phyloP scores from a whole-genome alignment of 2,113 vertebrate species.

The Bothrops jararaca region DNA sequence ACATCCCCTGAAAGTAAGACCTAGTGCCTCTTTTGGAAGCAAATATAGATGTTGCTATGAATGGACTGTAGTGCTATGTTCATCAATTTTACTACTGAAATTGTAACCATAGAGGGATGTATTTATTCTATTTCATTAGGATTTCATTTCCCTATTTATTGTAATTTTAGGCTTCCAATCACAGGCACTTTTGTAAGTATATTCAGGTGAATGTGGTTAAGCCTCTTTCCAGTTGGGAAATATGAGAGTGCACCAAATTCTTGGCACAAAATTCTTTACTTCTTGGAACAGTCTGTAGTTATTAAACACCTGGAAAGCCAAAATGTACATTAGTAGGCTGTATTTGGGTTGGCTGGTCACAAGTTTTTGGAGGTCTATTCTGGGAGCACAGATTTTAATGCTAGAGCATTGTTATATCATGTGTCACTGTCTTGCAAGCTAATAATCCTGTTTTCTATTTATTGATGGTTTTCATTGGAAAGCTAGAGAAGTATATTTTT shows the following conservation, averaged over 20 bases:
- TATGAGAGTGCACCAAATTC: background rate
- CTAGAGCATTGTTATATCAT: background rate
- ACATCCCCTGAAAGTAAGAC: too few relatives aligned
- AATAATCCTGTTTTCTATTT: background rate
- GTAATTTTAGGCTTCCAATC: background rate
- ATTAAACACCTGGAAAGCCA: background rate
- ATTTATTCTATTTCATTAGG: background rate
- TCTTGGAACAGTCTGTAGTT: background rate
- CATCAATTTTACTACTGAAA: background rate
- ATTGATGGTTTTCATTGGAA: background rate
- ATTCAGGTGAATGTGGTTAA: background rate
- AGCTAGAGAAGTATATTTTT: background rate
- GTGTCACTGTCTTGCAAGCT: background rate
- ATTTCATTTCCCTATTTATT: background rate
- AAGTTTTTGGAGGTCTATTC: background rate
- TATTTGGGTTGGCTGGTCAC: background rate
- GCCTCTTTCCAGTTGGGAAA: background rate
- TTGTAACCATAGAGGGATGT: background rate
- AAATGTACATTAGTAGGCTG: background rate
- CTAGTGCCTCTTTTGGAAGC: too few relatives aligned
- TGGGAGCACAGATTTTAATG: background rate
- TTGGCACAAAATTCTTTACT: background rate
- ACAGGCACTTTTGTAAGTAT: too few relatives aligned
- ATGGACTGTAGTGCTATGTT: too few relatives aligned
- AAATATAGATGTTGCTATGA: too few relatives aligned